Base-by-base conservation (phyloP, 2,113 vertebrate genomes). In the Candoia aspera region DNA sequence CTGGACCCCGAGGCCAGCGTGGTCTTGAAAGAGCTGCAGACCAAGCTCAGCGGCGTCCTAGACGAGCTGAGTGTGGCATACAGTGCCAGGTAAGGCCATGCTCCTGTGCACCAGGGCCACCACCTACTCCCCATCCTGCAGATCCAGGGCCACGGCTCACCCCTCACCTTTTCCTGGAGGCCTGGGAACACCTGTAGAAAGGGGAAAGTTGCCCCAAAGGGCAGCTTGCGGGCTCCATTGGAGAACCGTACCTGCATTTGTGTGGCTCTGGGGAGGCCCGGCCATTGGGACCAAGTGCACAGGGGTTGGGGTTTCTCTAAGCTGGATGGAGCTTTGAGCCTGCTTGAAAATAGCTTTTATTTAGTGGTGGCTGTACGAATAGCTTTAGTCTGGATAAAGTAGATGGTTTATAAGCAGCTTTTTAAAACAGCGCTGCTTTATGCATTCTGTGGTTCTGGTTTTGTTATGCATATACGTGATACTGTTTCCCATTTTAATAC, bases 1-100 rank as follows among this genome's bases (percentile, higher is more conserved):
- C 95, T 99, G 97, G 99, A 99, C 96, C 97, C 98, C 21, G 99
- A 99, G 96, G 99, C 99, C 84, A 99, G 99, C 88, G 94, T 96
- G 90, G 95, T 98, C 95, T 98, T 99, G 12, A 99, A 99, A 96
- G 99, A 99, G 96, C 98, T 99, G 93, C 99, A 99, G 95, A 97
- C 98, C 93, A 99, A 99, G 96, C 99, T 99, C 92, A 98, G 97
- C 94, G 97, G 95, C 0, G 99, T 99, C 8, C 96, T 99, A 96
- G 99, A 99, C 96, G 98, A 99, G 92, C 98, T 99, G 94, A 99
- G 99, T 1, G 92, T 97, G 85, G 98, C 97, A 0, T 99, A 99
- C 0, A 98, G 98, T 57, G 97, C 98, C 96, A 99, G 99, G 99
- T 99, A 98, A 97, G 59, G 79, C 9, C 37, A 73, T 13, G 29